Percentiles rank a stretch among this genome's conserved stretches.
Evolutionary conservation across 2,888 invertebrate genomes (phyloP).

Genomic region (Erebia epiphron): DNA sequence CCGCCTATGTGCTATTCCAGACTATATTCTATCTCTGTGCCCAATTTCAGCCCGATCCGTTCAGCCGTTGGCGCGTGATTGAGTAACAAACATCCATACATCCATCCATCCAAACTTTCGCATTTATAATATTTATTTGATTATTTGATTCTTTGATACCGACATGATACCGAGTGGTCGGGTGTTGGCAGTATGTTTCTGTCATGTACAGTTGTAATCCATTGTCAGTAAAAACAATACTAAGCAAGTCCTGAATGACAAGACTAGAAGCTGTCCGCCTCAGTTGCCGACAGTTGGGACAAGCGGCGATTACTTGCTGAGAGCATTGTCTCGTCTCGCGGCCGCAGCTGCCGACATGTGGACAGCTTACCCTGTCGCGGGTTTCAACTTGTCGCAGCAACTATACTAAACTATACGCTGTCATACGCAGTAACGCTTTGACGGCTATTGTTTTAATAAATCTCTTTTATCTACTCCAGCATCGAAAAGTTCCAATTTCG

Average conservation of each 20-base stretch:
- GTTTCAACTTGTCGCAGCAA: neutral
- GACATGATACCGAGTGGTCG: neutral
- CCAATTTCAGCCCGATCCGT: too few species aligned
- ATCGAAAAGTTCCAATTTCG: too few species aligned
- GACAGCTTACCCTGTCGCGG: slow-evolving; percentile 14
- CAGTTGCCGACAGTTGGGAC: slow-evolving; percentile 36
- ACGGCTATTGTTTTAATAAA: neutral
- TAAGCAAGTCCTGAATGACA: slow-evolving; percentile 1
- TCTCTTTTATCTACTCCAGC: too few species aligned
- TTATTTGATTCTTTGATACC: too few species aligned
- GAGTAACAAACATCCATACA: too few species aligned
- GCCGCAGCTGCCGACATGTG: slow-evolving; percentile 39
- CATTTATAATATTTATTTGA: too few species aligned
- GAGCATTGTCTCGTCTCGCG: slow-evolving; percentile 62
- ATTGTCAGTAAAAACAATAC: neutral
- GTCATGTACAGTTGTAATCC: neutral
- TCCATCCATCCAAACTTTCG: too few species aligned
- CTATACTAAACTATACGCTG: neutral
- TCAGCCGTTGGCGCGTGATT: too few species aligned
- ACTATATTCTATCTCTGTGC: too few species aligned
- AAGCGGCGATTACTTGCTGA: slow-evolving; percentile 45
- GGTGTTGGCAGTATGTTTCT: neutral
- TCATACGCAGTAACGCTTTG: neutral
- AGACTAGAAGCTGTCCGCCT: slow-evolving; percentile 5
- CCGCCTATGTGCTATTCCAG: too few species aligned